Evolutionary conservation across 2,113 vertebrate genomes (phyloP).

Genomic region (Megaceryle torquata): DNA sequence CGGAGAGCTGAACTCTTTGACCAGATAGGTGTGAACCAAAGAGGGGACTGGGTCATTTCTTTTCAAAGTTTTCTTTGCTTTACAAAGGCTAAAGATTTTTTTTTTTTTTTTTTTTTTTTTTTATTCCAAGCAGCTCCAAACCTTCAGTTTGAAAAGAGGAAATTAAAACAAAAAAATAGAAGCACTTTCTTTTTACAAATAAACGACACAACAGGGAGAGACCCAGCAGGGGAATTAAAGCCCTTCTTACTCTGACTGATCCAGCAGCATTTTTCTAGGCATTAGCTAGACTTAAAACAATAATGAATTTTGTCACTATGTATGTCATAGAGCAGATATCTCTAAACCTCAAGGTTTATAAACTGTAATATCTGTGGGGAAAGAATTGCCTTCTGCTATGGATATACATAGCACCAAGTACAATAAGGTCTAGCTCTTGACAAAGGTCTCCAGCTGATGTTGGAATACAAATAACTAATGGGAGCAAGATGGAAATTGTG

Average conservation of each 20-base stretch:
- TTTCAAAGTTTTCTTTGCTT: constrained; percentile 66
- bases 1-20: constrained; percentile 81
- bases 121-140: constrained; percentile 22
- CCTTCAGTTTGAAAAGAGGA: background rate
- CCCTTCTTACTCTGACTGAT: constrained; percentile 28
- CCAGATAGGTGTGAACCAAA: constrained; percentile 84
- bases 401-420: constrained; percentile 35
- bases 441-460: constrained; percentile 60
- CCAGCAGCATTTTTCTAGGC: constrained; percentile 51
- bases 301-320: constrained; percentile 48
- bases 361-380: constrained; percentile 50
- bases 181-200: constrained; percentile 27
- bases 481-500: constrained; percentile 43
- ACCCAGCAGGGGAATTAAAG: constrained; percentile 54
- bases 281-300: constrained; percentile 43
- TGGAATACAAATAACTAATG: constrained; percentile 52
- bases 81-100: constrained; percentile 35
- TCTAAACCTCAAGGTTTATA: constrained; percentile 51
- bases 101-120: background rate
- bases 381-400: constrained; percentile 31
- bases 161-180: background rate
- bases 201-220: background rate
- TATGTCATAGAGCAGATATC: constrained; percentile 25
- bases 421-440: constrained; percentile 50
- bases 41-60: constrained; percentile 74